Percentiles rank a stretch among this genome's conserved stretches.
These are phyloP conservation scores for Nemurella pictetii DNA, from an alignment of 2,888 invertebrate species.

Conservation along the genomic window DNA sequence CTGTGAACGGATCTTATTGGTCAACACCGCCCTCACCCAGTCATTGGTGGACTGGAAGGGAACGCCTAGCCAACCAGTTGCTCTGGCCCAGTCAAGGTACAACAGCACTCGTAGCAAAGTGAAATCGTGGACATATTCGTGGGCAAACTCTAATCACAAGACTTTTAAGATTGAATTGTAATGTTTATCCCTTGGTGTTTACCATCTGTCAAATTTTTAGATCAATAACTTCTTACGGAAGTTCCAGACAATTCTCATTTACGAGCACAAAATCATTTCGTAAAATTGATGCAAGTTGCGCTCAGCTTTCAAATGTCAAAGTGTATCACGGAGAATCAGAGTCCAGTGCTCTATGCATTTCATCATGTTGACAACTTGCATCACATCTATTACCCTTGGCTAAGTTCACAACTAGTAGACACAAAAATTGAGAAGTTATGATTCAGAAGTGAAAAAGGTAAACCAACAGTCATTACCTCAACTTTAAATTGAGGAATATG, in stretches of 20 bases:
- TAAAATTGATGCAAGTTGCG: neutral
- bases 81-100: conserved; percentile 7
- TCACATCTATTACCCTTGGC: no score
- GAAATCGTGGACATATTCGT: neutral
- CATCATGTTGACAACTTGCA: conserved; percentile 45
- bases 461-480: no score
- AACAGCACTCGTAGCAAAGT: neutral
- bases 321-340: conserved; percentile 51
- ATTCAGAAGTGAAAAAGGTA: no score
- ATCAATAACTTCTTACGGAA: no score
- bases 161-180: neutral
- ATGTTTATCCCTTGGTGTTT: neutral
- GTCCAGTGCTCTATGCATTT: conserved; percentile 53
- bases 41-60: neutral
- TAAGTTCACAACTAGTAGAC: no score
- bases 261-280: no score
- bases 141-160: neutral
- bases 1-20: neutral
- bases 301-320: conserved; percentile 45
- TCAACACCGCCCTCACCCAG: conserved; percentile 12
- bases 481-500: no score
- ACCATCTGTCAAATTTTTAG: neutral
- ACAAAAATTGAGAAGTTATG: no score
- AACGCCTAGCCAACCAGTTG: conserved; percentile 9
- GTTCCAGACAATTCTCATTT: no score